These are phyloP conservation scores for Lasioglossum morio DNA, from an alignment of 2,888 invertebrate species.

Conservation along the genomic window DNA sequence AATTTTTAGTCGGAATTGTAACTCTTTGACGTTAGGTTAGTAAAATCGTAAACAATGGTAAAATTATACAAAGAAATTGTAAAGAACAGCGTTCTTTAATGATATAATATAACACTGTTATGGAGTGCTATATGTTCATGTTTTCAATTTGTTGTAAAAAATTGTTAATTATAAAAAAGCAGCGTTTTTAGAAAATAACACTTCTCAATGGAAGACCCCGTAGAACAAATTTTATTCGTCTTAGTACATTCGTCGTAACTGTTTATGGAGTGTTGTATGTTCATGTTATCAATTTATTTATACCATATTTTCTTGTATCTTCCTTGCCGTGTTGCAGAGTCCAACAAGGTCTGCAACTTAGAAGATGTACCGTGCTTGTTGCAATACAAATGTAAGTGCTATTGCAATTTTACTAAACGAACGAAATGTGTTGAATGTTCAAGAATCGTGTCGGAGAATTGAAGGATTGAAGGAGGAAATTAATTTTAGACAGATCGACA, in stretches of 20 bases:
- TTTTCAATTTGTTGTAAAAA: too few species aligned
- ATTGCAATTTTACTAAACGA: background rate
- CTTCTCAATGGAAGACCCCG: too few species aligned
- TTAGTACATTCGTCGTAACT: too few species aligned
- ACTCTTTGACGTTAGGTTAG: too few species aligned
- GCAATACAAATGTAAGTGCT: conserved; percentile 70
- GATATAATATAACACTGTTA: too few species aligned
- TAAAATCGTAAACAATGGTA: too few species aligned
- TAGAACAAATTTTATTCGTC: background rate
- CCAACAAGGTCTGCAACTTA: conserved; percentile 69
- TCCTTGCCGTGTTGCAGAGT: conserved; percentile 57
- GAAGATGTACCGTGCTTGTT: conserved; percentile 70
- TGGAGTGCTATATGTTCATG: too few species aligned
- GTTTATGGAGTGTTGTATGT: background rate
- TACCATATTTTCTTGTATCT: background rate
- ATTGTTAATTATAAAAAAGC: too few species aligned
- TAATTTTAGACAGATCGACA: background rate
- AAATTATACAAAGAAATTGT: too few species aligned
- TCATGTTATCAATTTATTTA: background rate
- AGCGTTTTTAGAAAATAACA: too few species aligned
- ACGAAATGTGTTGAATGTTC: background rate
- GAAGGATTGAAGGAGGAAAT: background rate
- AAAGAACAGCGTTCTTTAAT: too few species aligned
- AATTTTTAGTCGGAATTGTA: background rate
- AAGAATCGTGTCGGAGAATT: too few species aligned